Base-by-base conservation (phyloP, 1,140 invertebrate genomes). In the Euwallacea similis region DNA sequence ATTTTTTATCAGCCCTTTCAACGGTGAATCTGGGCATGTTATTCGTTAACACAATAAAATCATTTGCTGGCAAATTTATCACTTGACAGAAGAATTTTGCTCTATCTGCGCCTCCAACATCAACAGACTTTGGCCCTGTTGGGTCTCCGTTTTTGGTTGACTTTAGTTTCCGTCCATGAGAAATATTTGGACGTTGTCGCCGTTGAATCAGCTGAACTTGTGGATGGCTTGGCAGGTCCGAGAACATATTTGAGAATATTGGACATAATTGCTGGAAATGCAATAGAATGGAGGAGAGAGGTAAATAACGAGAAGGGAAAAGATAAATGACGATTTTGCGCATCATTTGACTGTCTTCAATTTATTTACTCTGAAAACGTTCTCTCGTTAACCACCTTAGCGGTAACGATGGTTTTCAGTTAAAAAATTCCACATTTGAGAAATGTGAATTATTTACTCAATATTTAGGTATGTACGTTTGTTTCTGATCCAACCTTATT, bases 191-290 rank as follows among this genome's bases (percentile, higher is more conserved):
- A 42, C 54, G 47, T 21, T 69, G 46, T 60, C 72, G 46, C 50
- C 75, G 61, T 43, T 75, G 65, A 0, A 79, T 71, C 15, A 79
- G 53, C 66, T 80, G 76, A 10, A 77, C 69, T 41, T 76, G 71
- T 2, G 79, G 78, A 63, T 80, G 74, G 53, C 75, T 80, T 55
- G 78, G 77, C 1, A 84, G 44, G 50, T 86, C 86, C 2, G 85
- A 85, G 71, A 87, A 87, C 86, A 87, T 87, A 0, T 83, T 83
- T 15, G 80, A 78, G 78, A 84, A 87, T 6, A 86, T 82, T 7
- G 86, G 85, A 65, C 84, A 84, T 58, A 87, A 77, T 56, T 79
- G 79, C 86, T 87, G 21, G 4, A 33, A 33, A 33, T 4, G 21
- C 21, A 33, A 33, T 33, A 33, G 21, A 33, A 33, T 33, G 21